phyloP scores from a whole-genome alignment of 2,113 vertebrate genomes.

The Aplodontia rufa region DNA sequence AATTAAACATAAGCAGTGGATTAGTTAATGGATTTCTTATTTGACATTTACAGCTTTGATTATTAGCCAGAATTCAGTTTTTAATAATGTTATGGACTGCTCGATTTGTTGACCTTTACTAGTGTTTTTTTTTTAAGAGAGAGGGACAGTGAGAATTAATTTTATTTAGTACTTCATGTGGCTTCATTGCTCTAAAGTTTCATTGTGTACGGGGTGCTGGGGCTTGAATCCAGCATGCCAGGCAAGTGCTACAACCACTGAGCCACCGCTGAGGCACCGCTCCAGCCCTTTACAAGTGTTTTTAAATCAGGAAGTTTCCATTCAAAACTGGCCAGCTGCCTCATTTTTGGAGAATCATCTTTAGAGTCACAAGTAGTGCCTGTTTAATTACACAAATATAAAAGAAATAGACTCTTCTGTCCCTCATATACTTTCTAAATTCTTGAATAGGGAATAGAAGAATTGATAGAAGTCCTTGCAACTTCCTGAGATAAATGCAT shows the following conservation, averaged over 20 bases:
- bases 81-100: not conserved
- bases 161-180: too few species aligned
- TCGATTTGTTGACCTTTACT: not conserved
- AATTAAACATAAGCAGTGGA: not conserved
- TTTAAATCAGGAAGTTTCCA: not conserved
- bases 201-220: too few species aligned
- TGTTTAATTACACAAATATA: not conserved
- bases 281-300: too few species aligned
- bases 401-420: not conserved
- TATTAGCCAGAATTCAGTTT: not conserved
- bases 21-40: conserved; percentile 1
- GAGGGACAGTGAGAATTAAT: too few species aligned
- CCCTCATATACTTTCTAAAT: not conserved
- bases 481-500: not conserved
- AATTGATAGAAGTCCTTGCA: not conserved
- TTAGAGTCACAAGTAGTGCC: not conserved
- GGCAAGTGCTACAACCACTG: too few species aligned
- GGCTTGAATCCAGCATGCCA: too few species aligned
- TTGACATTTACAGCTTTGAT: not conserved
- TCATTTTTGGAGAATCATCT: not conserved
- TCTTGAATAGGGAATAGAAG: not conserved
- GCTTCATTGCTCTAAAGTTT: too few species aligned
- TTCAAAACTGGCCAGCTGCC: not conserved
- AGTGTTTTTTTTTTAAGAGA: too few species aligned
- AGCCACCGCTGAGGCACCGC: too few species aligned